A percentile compares a stretch with the other conserved stretches of the same genome.
Conservation (phyloP, 2,113 vertebrate species). For the Plecotus auritus region DNA sequence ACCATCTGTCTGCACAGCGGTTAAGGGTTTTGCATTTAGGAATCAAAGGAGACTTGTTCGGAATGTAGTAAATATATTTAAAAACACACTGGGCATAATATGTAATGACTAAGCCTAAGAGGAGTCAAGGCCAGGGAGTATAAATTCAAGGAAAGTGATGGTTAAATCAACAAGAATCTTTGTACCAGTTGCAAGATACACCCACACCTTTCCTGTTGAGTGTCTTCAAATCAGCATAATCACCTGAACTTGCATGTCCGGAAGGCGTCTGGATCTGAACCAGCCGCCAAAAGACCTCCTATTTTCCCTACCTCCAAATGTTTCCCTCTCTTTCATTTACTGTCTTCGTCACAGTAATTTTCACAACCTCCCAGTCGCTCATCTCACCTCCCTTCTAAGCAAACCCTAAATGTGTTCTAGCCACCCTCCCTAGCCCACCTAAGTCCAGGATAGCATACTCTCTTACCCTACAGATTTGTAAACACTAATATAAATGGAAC, state of each 20-base stretch:
- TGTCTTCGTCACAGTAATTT: background rate
- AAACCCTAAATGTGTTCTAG: background rate
- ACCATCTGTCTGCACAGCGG: background rate
- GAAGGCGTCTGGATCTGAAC: background rate
- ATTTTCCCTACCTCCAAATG: background rate
- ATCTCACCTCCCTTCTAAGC: background rate
- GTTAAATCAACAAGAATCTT: background rate
- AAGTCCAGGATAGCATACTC: no score
- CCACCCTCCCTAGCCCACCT: background rate
- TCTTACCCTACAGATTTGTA: no score
- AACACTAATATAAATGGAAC: no score
- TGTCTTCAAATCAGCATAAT: background rate
- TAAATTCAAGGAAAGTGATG: background rate
- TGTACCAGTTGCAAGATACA: background rate
- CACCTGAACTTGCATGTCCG: background rate
- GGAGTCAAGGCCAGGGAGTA: background rate
- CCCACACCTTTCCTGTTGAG: background rate
- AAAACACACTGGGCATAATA: background rate
- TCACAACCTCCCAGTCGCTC: background rate
- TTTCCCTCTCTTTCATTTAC: background rate
- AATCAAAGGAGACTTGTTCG: background rate
- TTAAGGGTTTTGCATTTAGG: background rate
- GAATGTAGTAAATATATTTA: background rate
- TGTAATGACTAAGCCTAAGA: background rate
- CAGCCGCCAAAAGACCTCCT: background rate